A percentile compares a stretch with the other conserved stretches of the same genome.
These are phyloP conservation scores for Gopherus flavomarginatus DNA, from an alignment of 2,113 vertebrate species.

Conservation along the genomic window DNA sequence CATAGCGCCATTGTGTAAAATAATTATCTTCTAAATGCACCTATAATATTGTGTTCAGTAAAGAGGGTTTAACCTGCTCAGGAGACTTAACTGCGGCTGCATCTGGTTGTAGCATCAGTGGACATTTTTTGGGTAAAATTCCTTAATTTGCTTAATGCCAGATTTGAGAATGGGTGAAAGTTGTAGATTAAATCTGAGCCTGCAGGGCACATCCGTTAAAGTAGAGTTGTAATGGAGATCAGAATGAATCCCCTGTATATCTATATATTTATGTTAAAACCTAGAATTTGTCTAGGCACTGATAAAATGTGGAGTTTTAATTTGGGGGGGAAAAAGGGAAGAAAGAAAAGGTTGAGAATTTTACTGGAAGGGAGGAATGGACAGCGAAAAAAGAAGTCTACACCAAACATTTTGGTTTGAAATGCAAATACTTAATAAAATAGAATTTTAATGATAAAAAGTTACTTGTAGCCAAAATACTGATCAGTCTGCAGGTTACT, in stretches of 20 bases:
- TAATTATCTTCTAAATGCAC: neutral
- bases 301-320: neutral
- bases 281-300: too few relatives aligned
- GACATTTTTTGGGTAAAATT: neutral
- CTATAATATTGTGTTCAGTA: neutral
- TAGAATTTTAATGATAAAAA: neutral
- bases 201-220: neutral
- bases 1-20: rapidly evolving
- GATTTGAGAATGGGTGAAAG: neutral
- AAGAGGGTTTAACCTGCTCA: neutral
- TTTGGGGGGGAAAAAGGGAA: neutral
- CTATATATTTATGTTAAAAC: neutral
- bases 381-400: neutral
- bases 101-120: neutral
- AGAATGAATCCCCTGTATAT: neutral
- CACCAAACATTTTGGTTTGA: neutral
- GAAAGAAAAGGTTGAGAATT: neutral
- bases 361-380: neutral
- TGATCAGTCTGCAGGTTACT: neutral
- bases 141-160: rapidly evolving
- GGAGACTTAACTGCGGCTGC: neutral
- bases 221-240: neutral
- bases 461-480: neutral
- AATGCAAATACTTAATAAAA: neutral
- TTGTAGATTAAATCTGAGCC: neutral